Base-by-base conservation (phyloP, 2,888 invertebrate species). In the Creontiades dilutus region DNA sequence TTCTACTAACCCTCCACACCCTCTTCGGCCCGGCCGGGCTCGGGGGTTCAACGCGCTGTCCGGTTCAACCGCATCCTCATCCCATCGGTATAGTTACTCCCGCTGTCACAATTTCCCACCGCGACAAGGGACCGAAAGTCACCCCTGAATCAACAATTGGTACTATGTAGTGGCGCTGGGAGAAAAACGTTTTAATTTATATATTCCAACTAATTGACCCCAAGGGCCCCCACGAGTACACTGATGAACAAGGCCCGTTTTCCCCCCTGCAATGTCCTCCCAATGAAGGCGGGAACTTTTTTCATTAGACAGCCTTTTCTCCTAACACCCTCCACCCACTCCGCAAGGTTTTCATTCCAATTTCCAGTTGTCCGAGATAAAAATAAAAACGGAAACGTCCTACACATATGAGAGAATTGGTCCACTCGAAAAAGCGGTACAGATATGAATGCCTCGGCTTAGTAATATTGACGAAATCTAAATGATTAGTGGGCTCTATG, bases 131-230 rank as follows among this genome's bases (percentile, higher is more conserved):
- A 48, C 47, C 81, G 14, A 81, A 81, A 87, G 78, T 52, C 87
- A 52, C 87, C 57, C 87, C 57, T 76, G 76, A 76, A 87, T 87
- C 87, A 88, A 88, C 87, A 88, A 88, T 88, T 88, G 87, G 87
- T 88, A 55, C 78, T 78, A 28, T 78, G 87, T 88, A 85, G 28
- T 48, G 86, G 48, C 75, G 46, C 16, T n/a, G 27, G 61, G 61
- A 47, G 75, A 47, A 52, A 76, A 88, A 76, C 52, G 52, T 88
- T 88, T 78, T 87, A 88, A 88, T 88, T 88, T 88, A 88, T 88
- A 88, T 88, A 78, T 88, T 88, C 87, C 76, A 78, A 88, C 87
- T 88, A 88, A 78, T 88, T 76, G 87, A 78, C 78, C 87, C 87
- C 78, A 48, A 78, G 55, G 55, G 87, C 28, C 68, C 61, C 13